Evolutionary conservation across 2,797 vertebrate genomes (phyloP).

Genomic region (Myotis planiceps): DNA sequence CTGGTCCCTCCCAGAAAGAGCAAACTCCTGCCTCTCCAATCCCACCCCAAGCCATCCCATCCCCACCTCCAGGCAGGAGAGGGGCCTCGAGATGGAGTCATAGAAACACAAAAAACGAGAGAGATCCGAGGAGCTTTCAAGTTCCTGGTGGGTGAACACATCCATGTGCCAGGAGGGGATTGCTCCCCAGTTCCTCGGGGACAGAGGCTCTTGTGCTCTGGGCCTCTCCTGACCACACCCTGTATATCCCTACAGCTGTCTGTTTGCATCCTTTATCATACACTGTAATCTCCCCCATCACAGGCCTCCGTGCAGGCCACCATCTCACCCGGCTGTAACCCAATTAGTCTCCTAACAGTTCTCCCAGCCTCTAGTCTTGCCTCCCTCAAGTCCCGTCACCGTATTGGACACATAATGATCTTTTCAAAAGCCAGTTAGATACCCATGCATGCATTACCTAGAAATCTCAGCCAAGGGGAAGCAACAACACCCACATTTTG

Average conservation of each 20-base stretch:
- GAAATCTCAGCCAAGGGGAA: background rate
- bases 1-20: background rate
- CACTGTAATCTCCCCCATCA: background rate
- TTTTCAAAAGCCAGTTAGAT: background rate
- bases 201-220: background rate
- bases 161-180: background rate
- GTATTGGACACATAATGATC: background rate
- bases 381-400: background rate
- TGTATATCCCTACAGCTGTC: background rate
- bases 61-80: background rate
- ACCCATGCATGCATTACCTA: too few species aligned
- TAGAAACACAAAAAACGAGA: background rate
- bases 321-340: background rate
- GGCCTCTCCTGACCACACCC: background rate
- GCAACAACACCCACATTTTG: background rate
- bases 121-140: background rate
- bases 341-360: background rate
- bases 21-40: background rate
- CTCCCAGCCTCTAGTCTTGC: background rate
- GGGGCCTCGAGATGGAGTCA: background rate
- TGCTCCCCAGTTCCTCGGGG: background rate
- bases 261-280: background rate
- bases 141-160: background rate
- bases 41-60: background rate
- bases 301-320: background rate